phyloP scores from a whole-genome alignment of 2,113 vertebrate genomes.

The Vireo altiloquus region DNA sequence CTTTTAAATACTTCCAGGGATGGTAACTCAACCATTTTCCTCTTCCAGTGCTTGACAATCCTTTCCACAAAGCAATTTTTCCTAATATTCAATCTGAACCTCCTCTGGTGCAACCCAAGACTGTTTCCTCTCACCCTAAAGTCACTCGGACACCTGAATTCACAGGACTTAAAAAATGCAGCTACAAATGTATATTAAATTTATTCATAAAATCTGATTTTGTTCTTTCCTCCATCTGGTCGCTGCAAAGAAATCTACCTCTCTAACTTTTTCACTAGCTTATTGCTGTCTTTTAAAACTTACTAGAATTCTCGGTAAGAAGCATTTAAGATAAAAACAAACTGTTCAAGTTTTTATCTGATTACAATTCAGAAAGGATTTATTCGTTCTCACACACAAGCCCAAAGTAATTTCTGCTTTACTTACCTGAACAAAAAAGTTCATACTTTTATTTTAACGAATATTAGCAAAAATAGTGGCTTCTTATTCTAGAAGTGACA shows the following conservation, averaged over 20 bases:
- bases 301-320: neutral
- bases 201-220: neutral
- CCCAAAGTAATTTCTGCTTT: neutral
- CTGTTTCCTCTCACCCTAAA: neutral
- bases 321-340: neutral
- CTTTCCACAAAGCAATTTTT: neutral
- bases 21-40: neutral
- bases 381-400: neutral
- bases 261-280: neutral
- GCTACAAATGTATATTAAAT: neutral
- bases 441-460: neutral
- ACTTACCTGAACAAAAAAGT: neutral
- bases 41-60: neutral
- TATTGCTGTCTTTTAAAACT: neutral
- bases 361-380: neutral
- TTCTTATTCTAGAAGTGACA: neutral
- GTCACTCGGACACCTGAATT: neutral
- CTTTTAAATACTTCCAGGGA: neutral
- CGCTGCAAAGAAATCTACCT: neutral
- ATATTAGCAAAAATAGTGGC: neutral
- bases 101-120: neutral
- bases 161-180: neutral
- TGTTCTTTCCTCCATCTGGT: neutral
- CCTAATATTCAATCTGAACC: neutral
- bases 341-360: neutral